Percentiles rank a stretch among this genome's conserved stretches.
These are phyloP conservation scores for Pocillopora damicornis DNA, from an alignment of 64 coral and sea anemone species.

Conservation along the genomic window DNA sequence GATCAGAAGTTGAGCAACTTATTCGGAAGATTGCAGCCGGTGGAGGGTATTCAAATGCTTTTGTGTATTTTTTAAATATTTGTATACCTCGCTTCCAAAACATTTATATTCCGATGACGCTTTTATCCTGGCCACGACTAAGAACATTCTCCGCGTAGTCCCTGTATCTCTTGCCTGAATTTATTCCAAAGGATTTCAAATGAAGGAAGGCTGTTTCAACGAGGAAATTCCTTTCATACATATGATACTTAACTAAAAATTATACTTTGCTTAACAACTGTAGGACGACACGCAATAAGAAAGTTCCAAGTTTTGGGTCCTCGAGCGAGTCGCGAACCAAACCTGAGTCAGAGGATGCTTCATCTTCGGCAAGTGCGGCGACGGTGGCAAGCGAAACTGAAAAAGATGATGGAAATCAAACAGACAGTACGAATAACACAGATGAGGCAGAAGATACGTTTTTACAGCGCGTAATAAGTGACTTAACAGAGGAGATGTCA, in stretches of 20 bases:
- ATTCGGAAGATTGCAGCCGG: neutral
- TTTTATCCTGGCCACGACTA: no score
- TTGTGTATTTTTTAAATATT: neutral
- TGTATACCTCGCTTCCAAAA: neutral
- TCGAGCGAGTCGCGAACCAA: neutral
- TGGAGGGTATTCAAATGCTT: neutral
- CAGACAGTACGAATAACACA: neutral
- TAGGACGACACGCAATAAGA: neutral
- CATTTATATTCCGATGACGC: no score
- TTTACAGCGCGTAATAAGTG: no score
- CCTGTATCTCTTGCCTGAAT: no score
- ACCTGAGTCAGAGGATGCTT: neutral
- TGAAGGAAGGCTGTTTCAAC: no score
- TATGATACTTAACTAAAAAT: neutral
- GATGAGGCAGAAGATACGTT: no score
- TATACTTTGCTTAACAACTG: neutral
- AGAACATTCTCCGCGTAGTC: no score
- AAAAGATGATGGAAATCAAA: neutral
- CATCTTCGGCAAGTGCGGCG: no score
- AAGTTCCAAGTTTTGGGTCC: constrained; percentile 9
- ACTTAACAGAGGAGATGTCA: no score
- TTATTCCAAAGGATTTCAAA: no score
- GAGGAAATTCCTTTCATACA: no score
- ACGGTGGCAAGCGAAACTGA: neutral
- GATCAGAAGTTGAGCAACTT: constrained; percentile 24